Base-by-base conservation (phyloP, 2,797 vertebrate genomes). In the Antrozous pallidus region DNA sequence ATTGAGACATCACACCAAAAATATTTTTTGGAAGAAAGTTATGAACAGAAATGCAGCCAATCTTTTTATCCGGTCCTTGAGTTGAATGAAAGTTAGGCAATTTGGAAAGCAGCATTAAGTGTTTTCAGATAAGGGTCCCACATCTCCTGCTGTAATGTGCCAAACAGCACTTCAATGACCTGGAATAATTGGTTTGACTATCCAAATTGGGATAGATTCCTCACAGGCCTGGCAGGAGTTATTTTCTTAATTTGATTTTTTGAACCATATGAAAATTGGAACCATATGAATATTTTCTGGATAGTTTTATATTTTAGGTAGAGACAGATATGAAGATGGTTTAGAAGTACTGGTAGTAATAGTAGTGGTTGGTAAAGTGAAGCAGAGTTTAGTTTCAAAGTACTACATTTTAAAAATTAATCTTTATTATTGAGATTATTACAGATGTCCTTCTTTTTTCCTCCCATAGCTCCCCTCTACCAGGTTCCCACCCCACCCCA, bases 31-130 rank as follows among this genome's bases (percentile, higher is more conserved):
- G 42, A 58, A 88, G 33, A 92, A 70, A 85, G 6, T 77, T 33
- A 54, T 18, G 71, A 94, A 74, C 13, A 90, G 69, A 94, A 91
- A 81, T 93, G 51, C 11, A 79, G 63, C 88, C 93, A 69, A 40
- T 47, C 3, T 94, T 84, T 94, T 83, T 79, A 84, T 91, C 33
- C 45, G 47, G 22, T 67, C 40, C 40, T 77, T 82, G 63, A 83
- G 18, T 79, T 95, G 84, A 82, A 78, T 93, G 56, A 26, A 54
- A 91, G 33, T 75, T 56, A 83, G 69, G 47, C 69, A 88, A 79
- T 85, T 94, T 95, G 81, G 84, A 90, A 93, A 87, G 67, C 71
- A 49, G 8, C 0, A 16, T 71, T 85, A 70, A 78, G 26, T 94
- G 40, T 65, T 96, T 90, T 91, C 94, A 63, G n/a, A 56, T 61